Evolutionary conservation across 2,888 invertebrate genomes (phyloP).

Genomic region (Plagodis dolabraria): DNA sequence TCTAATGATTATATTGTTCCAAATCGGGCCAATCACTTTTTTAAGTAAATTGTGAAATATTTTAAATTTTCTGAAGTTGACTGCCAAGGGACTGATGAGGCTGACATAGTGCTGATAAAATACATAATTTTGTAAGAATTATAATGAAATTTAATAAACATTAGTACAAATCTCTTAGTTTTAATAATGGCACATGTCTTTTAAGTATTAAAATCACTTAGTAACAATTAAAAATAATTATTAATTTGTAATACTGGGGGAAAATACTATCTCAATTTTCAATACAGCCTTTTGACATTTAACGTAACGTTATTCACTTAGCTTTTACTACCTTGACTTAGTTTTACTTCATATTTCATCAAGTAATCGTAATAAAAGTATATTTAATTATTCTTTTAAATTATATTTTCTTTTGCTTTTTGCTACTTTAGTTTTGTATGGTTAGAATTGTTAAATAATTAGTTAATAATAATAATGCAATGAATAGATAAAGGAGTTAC

Average conservation of each 20-base stretch:
- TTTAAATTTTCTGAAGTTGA: constrained; percentile 1
- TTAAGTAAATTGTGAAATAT: neutral
- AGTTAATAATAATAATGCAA: too few relatives aligned
- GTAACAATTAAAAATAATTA: constrained; percentile 6
- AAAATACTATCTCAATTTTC: constrained; percentile 3
- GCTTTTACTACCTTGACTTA: constrained; percentile 6
- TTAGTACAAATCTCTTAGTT: neutral
- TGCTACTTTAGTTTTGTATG: too few relatives aligned
- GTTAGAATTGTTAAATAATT: too few relatives aligned
- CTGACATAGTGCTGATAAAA: neutral
- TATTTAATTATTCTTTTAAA: too few relatives aligned
- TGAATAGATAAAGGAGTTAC: too few relatives aligned
- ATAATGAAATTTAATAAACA: neutral
- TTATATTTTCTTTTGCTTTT: too few relatives aligned
- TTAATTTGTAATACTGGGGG: constrained; percentile 1
- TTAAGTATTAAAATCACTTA: constrained; percentile 5
- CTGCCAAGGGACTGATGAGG: neutral
- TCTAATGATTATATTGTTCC: neutral
- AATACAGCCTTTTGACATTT: constrained; percentile 3
- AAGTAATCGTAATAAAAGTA: too few relatives aligned
- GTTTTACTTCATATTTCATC: constrained; percentile 4
- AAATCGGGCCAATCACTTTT: neutral
- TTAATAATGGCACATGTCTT: constrained; percentile 6
- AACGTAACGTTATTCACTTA: constrained; percentile 5
- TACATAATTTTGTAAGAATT: neutral